Evolutionary conservation across 2,888 invertebrate genomes (phyloP).

Genomic region (Cephonodes hylas): DNA sequence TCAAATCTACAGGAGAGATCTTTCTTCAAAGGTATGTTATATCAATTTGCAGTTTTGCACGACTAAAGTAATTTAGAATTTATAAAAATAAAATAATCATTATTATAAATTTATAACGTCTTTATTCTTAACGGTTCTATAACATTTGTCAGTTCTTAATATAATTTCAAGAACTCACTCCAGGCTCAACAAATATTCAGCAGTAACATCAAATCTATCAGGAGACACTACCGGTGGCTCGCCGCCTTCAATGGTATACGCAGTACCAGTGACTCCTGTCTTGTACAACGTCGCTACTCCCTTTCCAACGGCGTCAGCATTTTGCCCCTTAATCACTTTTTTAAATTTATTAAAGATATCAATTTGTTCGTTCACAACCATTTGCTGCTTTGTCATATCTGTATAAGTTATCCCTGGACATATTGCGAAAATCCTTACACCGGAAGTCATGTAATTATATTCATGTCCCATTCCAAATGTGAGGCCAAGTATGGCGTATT

Average conservation of each 20-base stretch:
- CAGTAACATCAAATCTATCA: not conserved
- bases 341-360: constrained; percentile 36
- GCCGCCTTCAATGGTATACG: not conserved
- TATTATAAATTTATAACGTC: no score
- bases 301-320: no score
- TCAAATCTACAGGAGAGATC: no score
- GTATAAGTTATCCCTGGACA: constrained; percentile 75
- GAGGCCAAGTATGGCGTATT: constrained; percentile 69
- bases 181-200: not conserved
- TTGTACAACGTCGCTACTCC: no score
- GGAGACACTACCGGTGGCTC: not conserved
- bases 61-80: no score
- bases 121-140: no score
- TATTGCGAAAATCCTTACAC: constrained; percentile 67
- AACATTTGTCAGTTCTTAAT: not conserved
- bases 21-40: no score
- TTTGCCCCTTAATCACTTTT: constrained; percentile 1
- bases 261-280: not conserved
- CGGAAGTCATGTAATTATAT: constrained; percentile 58
- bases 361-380: constrained; percentile 12
- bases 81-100: no score
- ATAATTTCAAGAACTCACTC: no score
- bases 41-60: no score
- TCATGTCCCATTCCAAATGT: constrained; percentile 61
- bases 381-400: constrained; percentile 27